Evolutionary conservation across 2,113 vertebrate species (phyloP).

Genomic region (Sprattus sprattus): DNA sequence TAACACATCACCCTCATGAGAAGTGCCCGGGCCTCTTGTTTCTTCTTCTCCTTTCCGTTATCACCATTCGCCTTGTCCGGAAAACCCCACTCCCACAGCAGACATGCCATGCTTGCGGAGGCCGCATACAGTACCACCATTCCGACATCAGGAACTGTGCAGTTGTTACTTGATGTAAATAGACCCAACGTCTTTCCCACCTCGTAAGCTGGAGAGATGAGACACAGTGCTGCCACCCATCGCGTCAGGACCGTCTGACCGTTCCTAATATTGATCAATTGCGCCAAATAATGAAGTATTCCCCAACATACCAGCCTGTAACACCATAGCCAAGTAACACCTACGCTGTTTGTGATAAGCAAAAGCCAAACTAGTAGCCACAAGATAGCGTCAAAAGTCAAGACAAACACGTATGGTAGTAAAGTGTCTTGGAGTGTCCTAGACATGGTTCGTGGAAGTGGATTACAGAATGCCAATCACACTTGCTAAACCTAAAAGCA

Average conservation of each 20-base stretch:
- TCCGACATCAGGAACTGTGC: conserved; percentile 40
- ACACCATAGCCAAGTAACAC: conserved; percentile 55
- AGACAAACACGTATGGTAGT: background rate
- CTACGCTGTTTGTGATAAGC: background rate
- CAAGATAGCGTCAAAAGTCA: background rate
- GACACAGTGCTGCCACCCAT: conserved; percentile 54
- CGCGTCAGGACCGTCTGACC: conserved; percentile 33
- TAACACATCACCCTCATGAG: conserved; percentile 64
- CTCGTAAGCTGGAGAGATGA: conserved; percentile 60
- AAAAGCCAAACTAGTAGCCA: background rate
- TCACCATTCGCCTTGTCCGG: background rate
- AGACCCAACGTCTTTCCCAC: conserved; percentile 34
- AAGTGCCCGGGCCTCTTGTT: conserved; percentile 36
- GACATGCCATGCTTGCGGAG: conserved; percentile 52
- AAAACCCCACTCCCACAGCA: conserved; percentile 63
- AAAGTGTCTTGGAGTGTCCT: background rate
- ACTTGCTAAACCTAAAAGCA: background rate
- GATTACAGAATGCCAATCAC: background rate
- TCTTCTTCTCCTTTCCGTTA: background rate
- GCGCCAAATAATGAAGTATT: conserved; percentile 45
- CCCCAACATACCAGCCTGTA: conserved; percentile 53
- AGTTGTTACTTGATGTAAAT: background rate
- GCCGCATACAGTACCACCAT: conserved; percentile 32
- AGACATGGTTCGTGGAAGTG: background rate
- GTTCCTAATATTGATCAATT: background rate